Evolutionary conservation across 92 coral and sea anemone species (phyloP).

Genomic region (Phymanthus crucifer): DNA sequence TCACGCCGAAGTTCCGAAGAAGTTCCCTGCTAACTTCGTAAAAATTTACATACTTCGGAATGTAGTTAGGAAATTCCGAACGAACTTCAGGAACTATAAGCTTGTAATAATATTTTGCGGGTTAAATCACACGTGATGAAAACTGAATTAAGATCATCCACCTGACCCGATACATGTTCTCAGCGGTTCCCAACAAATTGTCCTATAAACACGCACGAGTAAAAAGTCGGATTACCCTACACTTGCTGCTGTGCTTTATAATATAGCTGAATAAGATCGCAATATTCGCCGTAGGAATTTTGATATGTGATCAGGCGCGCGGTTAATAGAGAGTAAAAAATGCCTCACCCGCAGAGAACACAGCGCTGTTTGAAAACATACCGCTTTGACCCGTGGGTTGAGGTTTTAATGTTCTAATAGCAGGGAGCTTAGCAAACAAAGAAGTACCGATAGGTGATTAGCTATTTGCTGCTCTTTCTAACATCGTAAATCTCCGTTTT

Average conservation of each 20-base stretch:
- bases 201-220: conserved; percentile 8
- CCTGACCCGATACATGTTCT: not conserved
- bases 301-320: not conserved
- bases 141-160: not conserved
- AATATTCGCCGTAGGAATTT: conserved; percentile 2
- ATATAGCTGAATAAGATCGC: not conserved
- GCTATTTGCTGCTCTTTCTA: not conserved
- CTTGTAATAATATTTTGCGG: not conserved
- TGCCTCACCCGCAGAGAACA: not conserved
- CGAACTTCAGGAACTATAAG: no score
- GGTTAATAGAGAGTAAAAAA: not conserved
- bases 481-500: not conserved
- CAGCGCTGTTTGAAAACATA: not conserved
- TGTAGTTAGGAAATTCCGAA: no score
- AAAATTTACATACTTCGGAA: no score
- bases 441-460: not conserved
- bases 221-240: not conserved
- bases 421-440: conserved; percentile 3
- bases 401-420: conserved; percentile 1
- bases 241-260: no score
- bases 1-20: no score
- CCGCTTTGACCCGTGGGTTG: conserved; percentile 8
- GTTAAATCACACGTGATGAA: not conserved
- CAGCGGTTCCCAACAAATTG: not conserved
- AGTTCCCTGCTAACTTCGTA: not conserved